Percentiles rank a stretch among this genome's conserved stretches.
Conservation (phyloP, 2,888 invertebrate species). For the Pyrocoelia pectoralis region DNA sequence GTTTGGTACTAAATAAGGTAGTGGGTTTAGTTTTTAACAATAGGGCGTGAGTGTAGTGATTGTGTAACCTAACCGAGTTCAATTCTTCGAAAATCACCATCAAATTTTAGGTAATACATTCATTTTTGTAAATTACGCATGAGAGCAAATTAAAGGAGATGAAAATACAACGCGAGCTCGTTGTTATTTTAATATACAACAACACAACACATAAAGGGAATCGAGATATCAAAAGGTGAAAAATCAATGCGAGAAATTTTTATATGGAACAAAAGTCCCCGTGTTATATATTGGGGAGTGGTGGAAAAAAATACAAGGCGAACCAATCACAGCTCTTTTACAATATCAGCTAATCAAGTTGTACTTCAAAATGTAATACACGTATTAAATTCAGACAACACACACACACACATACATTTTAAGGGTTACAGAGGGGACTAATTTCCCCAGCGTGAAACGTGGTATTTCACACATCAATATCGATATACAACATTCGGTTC, state of each 20-base stretch:
- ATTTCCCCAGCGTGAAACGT: conserved; percentile 38
- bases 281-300: too few relatives aligned
- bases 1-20: too few relatives aligned
- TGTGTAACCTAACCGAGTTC: too few relatives aligned
- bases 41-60: too few relatives aligned
- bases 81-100: too few relatives aligned
- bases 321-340: conserved; percentile 19
- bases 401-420: conserved; percentile 18
- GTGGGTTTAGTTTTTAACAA: too few relatives aligned
- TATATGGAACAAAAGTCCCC: neutral
- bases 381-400: conserved; percentile 34
- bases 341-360: conserved; percentile 29
- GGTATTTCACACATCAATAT: conserved; percentile 35
- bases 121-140: too few relatives aligned
- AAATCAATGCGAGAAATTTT: neutral
- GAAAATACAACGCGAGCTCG: too few relatives aligned
- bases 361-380: conserved; percentile 36
- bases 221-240: neutral
- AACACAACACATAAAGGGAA: neutral
- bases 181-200: neutral
- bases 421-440: conserved; percentile 37
- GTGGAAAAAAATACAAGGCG: neutral
- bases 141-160: too few relatives aligned
- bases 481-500: conserved; percentile 25
- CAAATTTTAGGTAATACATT: too few relatives aligned